Percentiles rank a stretch among this genome's conserved stretches.
Conservation (phyloP, 2,888 invertebrate genomes). For the Neoitamus cyanurus region DNA sequence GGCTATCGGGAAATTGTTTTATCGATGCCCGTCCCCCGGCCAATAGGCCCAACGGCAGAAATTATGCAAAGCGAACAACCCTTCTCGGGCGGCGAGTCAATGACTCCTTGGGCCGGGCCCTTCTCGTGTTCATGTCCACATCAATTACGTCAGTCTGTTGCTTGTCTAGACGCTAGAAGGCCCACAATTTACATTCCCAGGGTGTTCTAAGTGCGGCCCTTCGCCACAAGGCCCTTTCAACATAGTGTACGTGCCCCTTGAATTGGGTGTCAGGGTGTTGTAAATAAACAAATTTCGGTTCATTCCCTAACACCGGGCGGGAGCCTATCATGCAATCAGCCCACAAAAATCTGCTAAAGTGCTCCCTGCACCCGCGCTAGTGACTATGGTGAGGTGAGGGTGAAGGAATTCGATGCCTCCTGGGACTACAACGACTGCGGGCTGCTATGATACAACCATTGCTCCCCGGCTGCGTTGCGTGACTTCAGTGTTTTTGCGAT, state of each 20-base stretch:
- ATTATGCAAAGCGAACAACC: not conserved
- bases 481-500: not conserved
- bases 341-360: not conserved
- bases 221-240: not conserved
- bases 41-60: not conserved
- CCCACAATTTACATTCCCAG: not conserved
- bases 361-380: not conserved
- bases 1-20: not conserved
- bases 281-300: not conserved
- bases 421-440: not conserved
- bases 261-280: not conserved
- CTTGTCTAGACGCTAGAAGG: slow-evolving; percentile 35
- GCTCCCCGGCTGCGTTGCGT: not conserved
- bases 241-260: not conserved
- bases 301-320: not conserved
- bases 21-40: not conserved
- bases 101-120: slow-evolving; percentile 3
- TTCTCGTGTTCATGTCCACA: not conserved
- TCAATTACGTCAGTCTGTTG: slow-evolving; percentile 38
- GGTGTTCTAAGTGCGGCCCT: not conserved
- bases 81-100: not conserved
- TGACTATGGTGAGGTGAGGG: not conserved
- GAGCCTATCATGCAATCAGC: not conserved
- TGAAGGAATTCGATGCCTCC: not conserved
- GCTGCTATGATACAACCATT: not conserved